Evolutionary conservation across 2,797 vertebrate genomes (phyloP).

Genomic region (Schizothorax lantsangensis): DNA sequence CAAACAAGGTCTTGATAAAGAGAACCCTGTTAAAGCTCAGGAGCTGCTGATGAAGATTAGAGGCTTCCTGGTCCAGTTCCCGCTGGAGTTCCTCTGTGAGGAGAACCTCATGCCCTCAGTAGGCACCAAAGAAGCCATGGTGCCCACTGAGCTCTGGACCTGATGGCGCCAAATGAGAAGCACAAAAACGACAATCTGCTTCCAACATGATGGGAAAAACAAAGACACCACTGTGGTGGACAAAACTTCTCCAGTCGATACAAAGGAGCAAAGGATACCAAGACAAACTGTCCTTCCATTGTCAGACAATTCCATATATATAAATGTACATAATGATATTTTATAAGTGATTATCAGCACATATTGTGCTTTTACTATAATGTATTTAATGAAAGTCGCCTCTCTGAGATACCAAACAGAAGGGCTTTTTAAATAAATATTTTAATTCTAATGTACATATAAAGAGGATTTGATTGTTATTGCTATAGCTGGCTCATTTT

Average conservation of each 20-base stretch:
- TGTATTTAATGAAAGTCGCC: background rate
- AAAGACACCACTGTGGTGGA: background rate
- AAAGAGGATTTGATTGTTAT: background rate
- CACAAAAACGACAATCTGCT: conserved; percentile 13
- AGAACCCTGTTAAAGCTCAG: conserved; percentile 82
- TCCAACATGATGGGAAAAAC: background rate
- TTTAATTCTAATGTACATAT: conserved; percentile 12
- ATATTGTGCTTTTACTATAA: background rate
- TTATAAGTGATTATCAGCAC: conserved; percentile 37
- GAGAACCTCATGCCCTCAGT: conserved; percentile 93
- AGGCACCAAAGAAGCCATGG: conserved; percentile 94
- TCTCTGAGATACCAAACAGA: conserved; percentile 19
- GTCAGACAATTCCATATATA: background rate
- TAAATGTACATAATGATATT: conserved; percentile 43
- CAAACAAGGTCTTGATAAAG: conserved; percentile 83
- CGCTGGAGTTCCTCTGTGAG: conserved; percentile 92
- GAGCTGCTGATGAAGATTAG: conserved; percentile 94
- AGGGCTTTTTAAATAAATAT: conserved; percentile 24
- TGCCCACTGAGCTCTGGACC: conserved; percentile 97
- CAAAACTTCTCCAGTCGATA: background rate
- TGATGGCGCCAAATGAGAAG: conserved; percentile 68
- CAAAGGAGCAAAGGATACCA: background rate
- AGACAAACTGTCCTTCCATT: background rate
- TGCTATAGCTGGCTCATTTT: background rate
- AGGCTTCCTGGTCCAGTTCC: conserved; percentile 96